Conservation (phyloP, 2,888 invertebrate genomes). For the Heliconius erato region DNA sequence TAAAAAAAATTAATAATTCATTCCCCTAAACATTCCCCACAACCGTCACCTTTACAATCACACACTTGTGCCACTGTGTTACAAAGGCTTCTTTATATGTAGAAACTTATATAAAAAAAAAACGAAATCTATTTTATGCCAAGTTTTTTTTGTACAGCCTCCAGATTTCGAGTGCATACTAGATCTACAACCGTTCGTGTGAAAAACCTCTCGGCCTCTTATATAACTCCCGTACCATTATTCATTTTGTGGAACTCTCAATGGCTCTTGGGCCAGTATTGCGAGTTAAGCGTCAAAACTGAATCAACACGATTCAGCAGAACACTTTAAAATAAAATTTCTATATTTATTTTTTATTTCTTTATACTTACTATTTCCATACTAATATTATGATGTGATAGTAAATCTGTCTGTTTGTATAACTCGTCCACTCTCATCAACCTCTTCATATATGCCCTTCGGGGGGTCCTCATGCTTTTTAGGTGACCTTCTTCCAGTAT, state of each 20-base stretch:
- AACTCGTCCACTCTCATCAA: no score
- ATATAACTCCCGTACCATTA: conserved; percentile 33
- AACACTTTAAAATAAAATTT: conserved; percentile 1
- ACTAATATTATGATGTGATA: background rate
- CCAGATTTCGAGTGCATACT: conserved; percentile 11
- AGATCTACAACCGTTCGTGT: conserved; percentile 30
- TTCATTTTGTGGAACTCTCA: conserved; percentile 30
- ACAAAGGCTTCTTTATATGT: background rate
- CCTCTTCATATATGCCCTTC: no score
- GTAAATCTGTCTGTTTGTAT: background rate
- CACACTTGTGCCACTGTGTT: background rate
- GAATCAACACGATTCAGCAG: conserved; percentile 4
- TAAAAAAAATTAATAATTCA: background rate
- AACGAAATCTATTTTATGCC: conserved; percentile 1
- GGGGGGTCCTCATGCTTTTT: no score
- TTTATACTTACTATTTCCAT: background rate
- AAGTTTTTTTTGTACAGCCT: conserved; percentile 5
- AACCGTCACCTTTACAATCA: background rate
- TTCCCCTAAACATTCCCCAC: background rate
- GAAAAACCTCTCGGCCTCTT: conserved; percentile 31
- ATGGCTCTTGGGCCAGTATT: conserved; percentile 36
- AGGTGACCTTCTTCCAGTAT: no score
- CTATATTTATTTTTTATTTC: background rate
- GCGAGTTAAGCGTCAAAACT: conserved; percentile 29
- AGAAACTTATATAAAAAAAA: no score